Evolutionary conservation across 1,140 invertebrate species (phyloP), one percentile per base, ranked within the genome.

Genomic region (Bombus superbus): DNA sequence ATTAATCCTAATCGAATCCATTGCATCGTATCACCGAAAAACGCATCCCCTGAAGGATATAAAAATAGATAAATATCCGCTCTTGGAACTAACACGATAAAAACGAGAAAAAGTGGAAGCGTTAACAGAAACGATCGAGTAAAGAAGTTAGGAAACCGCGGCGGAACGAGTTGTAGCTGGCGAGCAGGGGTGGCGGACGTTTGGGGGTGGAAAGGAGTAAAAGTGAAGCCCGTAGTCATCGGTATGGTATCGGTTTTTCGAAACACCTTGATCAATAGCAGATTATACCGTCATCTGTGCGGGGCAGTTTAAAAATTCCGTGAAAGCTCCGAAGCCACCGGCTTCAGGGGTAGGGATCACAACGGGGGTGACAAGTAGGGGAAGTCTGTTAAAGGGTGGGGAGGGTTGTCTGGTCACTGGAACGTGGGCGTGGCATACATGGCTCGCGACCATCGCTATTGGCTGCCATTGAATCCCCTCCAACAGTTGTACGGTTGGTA

Each of bases 211-310:
- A 69, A 81, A 69, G 77, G 6, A 71, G 69, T 78, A 81, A 90
- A 85, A 86, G 89, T 81, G 88, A 91, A 85, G 76, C 74, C 80
- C 83, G 83, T 85, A 84, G 88, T 91, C 86, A 92, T 92, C 88
- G 90, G 87, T 78, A 88, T 80, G 89, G 85, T 91, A 92, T 92
- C 89, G 88, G 90, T 91, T 93, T 92, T 92, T 92, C 88, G 86
- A 81, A 89, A 92, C 92, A 91, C 88, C 91, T 94, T 94, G 92
- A 95, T 95, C 93, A 93, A 94, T 93, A 94, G 93, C 91, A 94
- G 94, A 95, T 95, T 95, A 95, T 94, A 92, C 89, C 93, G 92
- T 94, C 93, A 94, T 94, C 94, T 94, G 91, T 91, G 89, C 90
- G 89, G 89, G 91, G 92, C 92, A 93, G 92, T 92, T 93, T 91